Base-by-base conservation (phyloP, 2,888 invertebrate genomes). In the Ptychoptera contaminata region DNA sequence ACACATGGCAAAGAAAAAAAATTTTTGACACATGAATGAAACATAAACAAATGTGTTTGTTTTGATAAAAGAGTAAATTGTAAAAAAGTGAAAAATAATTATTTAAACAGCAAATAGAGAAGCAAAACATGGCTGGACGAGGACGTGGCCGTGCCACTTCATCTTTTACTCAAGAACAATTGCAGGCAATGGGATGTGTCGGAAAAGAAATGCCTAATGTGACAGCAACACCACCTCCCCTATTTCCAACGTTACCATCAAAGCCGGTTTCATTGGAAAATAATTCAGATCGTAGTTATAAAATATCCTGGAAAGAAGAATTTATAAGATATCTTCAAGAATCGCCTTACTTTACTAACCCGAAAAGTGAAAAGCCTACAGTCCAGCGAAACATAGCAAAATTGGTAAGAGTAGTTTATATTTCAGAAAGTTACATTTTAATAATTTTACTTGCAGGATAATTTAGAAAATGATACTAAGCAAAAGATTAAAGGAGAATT, bases 241-340 rank as follows among this genome's bases (percentile, higher is more conserved):
- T 75, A 42, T 76, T 71, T 56, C 76, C 76, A 1, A 70, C 73
- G 49, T 62, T 76, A n/a, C 68, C 73, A 53, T 65, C 68, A 1
- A 73, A 72, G 51, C 75, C 76, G 1, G 61, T 74, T 12, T 67
- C 68, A 1, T 52, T 75, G 16, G 64, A 62, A 53, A 67, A 63
- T 41, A 72, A 73, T 37, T 67, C 72, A 8, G 73, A 80, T 31
- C 70, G 76, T 16, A 79, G 77, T 52, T 83, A 82, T 55, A 72
- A 82, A 60, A 62, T 82, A 10, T 73, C 80, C 37, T 71, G 83
- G 48, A 79, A 80, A 55, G 79, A 80, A 53, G 79, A 81, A 53
- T 82, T 78, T 53, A 71, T 80, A 9, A 82, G 79, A 50, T 76
- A 72, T 52, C 72, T 82, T 65, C 74, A 77, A 44, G 77, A 82